Conservation (phyloP, 2,888 invertebrate genomes). For the Synergus gifuensis region DNA sequence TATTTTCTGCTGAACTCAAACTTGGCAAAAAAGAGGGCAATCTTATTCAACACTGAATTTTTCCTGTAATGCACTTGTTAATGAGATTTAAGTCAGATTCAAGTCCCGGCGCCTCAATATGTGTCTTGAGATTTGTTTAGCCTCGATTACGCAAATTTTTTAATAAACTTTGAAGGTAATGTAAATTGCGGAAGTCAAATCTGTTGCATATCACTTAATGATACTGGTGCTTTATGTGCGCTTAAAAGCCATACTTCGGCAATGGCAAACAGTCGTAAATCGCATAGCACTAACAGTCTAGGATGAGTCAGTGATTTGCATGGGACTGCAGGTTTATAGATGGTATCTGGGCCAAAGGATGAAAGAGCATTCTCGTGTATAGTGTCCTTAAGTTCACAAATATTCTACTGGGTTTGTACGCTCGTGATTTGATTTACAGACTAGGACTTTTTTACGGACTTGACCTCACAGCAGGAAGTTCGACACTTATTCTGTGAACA, state of each 20-base stretch:
- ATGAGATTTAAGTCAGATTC: not conserved
- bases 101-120: not conserved
- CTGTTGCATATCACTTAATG: slow-evolving; percentile 3
- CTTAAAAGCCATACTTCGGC: slow-evolving; percentile 1
- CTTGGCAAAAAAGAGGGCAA: not conserved
- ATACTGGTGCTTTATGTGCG: not conserved
- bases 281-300: not conserved
- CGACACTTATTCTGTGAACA: not conserved
- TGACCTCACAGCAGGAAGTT: not conserved
- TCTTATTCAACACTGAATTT: not conserved
- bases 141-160: not conserved
- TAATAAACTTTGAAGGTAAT: not conserved
- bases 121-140: not conserved
- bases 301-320: slow-evolving; percentile 20
- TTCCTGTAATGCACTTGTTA: not conserved
- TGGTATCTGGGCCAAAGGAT: slow-evolving; percentile 14
- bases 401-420: slow-evolving; percentile 6
- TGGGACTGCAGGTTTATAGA: slow-evolving; percentile 1
- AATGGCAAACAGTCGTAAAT: slow-evolving; percentile 16
- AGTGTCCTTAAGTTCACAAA: slow-evolving; percentile 31
- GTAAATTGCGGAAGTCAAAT: not conserved
- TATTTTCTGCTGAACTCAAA: not conserved
- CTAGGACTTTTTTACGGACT: not conserved
- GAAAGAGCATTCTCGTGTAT: slow-evolving; percentile 29
- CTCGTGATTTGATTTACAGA: slow-evolving; percentile 25